Percentiles rank a stretch among this genome's conserved stretches.
Evolutionary conservation across 2,888 invertebrate genomes (phyloP).

Genomic region (Steinernema hermaphroditum): DNA sequence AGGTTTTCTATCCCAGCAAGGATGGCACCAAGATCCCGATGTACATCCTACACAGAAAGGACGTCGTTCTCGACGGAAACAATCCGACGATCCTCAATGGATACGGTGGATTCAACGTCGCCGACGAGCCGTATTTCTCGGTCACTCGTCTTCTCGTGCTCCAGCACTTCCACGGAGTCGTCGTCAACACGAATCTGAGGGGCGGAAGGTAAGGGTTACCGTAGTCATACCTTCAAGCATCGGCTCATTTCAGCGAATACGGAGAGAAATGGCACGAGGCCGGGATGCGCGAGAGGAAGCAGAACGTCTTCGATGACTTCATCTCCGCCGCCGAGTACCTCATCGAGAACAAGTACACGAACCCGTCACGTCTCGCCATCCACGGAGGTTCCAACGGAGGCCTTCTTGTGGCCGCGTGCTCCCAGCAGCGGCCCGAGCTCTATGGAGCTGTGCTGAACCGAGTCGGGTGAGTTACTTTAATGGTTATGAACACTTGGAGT

Average conservation of each 20-base stretch:
- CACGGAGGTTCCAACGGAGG: constrained; percentile 98
- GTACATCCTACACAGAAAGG: constrained; percentile 76
- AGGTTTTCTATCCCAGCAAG: constrained; percentile 88
- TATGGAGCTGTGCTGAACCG: constrained; percentile 89
- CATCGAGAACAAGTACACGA: constrained; percentile 70
- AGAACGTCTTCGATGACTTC: constrained; percentile 95
- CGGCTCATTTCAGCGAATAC: constrained; percentile 77
- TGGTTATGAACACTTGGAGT: too few relatives aligned
- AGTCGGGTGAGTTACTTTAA: constrained; percentile 80
- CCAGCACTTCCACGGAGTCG: constrained; percentile 83
- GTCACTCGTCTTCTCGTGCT: constrained; percentile 84
- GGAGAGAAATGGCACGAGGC: constrained; percentile 93
- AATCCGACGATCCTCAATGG: constrained; percentile 83
- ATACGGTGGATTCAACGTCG: constrained; percentile 76
- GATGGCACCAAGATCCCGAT: constrained; percentile 91
- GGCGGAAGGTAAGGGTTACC: constrained; percentile 81
- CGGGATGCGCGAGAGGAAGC: constrained; percentile 86
- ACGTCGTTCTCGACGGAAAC: constrained; percentile 42
- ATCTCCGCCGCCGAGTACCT: constrained; percentile 79
- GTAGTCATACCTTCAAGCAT: not conserved
- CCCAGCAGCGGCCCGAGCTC: constrained; percentile 90
- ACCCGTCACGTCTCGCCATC: constrained; percentile 75
- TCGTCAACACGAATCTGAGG: constrained; percentile 89
- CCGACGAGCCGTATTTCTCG: constrained; percentile 85
- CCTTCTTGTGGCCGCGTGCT: constrained; percentile 87